Evolutionary conservation across 2,888 invertebrate species (phyloP).

Genomic region (Pseudococcus viburni): DNA sequence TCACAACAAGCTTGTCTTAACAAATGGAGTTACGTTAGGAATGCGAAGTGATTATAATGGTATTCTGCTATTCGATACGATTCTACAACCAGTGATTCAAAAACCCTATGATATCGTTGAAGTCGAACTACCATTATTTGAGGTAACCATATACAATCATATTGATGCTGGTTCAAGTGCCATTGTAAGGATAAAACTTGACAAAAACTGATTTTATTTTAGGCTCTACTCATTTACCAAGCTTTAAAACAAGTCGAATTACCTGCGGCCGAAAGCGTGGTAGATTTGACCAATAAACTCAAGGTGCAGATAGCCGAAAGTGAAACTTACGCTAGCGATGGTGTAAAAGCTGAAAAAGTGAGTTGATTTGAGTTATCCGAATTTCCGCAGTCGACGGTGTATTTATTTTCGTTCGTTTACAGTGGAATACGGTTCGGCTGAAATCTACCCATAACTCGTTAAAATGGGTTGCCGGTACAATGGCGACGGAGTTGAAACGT

Average conservation of each 20-base stretch:
- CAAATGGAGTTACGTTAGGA: constrained; percentile 86
- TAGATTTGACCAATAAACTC: constrained; percentile 78
- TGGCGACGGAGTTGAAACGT: constrained; percentile 86
- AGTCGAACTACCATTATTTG: constrained; percentile 88
- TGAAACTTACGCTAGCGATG: constrained; percentile 82
- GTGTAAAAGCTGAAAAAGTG: constrained; percentile 92
- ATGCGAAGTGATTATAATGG: constrained; percentile 93
- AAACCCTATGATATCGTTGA: constrained; percentile 85
- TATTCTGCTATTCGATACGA: constrained; percentile 88
- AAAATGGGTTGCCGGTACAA: constrained; percentile 83
- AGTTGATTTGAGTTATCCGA: background rate
- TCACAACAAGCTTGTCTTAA: constrained; percentile 87
- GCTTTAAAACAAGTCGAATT: constrained; percentile 83
- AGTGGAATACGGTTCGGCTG: constrained; percentile 94
- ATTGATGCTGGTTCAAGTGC: background rate
- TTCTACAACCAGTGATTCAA: constrained; percentile 85
- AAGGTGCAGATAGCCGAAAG: constrained; percentile 78
- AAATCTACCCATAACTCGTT: constrained; percentile 84
- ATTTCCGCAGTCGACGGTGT: background rate
- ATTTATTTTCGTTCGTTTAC: constrained; percentile 70
- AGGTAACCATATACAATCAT: constrained; percentile 74
- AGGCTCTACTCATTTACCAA: constrained; percentile 87
- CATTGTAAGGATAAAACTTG: background rate
- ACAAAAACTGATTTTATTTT: constrained; percentile 68
- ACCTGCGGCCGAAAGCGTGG: constrained; percentile 82